Evolutionary conservation across 2,888 invertebrate genomes (phyloP).

Genomic region (Cheilosia vernalis): DNA sequence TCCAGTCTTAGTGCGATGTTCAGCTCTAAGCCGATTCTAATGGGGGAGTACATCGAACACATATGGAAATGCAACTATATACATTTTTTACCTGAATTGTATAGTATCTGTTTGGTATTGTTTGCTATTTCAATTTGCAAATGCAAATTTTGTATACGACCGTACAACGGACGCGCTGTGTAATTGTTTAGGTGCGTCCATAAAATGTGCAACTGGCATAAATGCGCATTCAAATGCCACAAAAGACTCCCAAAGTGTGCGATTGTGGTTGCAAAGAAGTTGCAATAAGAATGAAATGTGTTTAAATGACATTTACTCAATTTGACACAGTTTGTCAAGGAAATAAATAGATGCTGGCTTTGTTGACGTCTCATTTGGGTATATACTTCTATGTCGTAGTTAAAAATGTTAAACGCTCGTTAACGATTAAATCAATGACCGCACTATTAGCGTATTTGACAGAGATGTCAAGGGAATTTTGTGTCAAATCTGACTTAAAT

Average conservation of each 20-base stretch:
- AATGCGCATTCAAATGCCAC: slow-evolving; percentile 5
- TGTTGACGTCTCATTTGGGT: neutral
- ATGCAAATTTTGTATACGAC: slow-evolving; percentile 67
- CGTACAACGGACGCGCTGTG: slow-evolving; percentile 28
- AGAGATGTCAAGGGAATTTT: too few relatives aligned
- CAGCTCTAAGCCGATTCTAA: slow-evolving; percentile 64
- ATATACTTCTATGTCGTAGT: too few relatives aligned
- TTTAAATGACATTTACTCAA: slow-evolving; percentile 21
- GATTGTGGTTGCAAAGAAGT: slow-evolving; percentile 14
- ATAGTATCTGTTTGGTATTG: slow-evolving; percentile 34
- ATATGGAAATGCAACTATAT: slow-evolving; percentile 44
- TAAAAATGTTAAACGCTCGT: neutral
- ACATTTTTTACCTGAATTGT: slow-evolving; percentile 25
- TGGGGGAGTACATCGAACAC: slow-evolving; percentile 34
- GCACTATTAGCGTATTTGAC: too few relatives aligned
- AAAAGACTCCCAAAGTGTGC: slow-evolving; percentile 9
- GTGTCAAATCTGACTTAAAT: too few relatives aligned
- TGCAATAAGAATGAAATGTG: slow-evolving; percentile 16
- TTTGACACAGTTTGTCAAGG: slow-evolving; percentile 34
- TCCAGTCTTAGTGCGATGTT: slow-evolving; percentile 2
- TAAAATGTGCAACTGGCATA: slow-evolving; percentile 40
- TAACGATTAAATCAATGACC: too few relatives aligned
- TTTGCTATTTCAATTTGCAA: slow-evolving; percentile 68
- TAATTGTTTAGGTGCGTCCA: slow-evolving; percentile 66
- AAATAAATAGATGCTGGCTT: neutral